Conservation (phyloP, 2,888 invertebrate species). For the Agrotis puta region DNA sequence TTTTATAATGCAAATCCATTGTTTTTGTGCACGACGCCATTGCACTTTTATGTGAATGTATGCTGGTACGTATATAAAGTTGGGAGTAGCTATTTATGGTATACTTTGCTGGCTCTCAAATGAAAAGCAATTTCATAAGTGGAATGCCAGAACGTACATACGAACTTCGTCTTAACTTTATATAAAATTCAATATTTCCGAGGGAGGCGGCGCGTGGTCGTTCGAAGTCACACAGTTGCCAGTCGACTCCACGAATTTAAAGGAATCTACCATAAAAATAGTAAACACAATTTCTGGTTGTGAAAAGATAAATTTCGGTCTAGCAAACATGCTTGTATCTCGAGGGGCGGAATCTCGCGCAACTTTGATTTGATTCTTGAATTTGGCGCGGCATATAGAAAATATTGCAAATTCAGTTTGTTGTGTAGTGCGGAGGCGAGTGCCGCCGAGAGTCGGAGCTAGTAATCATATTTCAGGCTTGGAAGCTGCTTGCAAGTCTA, state of each 20-base stretch:
- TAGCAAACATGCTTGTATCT: constrained; percentile 77
- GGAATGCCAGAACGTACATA: constrained; percentile 68
- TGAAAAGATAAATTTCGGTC: constrained; percentile 82
- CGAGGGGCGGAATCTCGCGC: constrained; percentile 77
- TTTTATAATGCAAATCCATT: constrained; percentile 85
- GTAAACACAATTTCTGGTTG: constrained; percentile 83
- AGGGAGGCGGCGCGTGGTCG: constrained; percentile 54
- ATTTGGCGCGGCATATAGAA: constrained; percentile 78
- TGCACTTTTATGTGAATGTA: constrained; percentile 64
- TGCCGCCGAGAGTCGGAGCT: constrained; percentile 41
- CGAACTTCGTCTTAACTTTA: constrained; percentile 71
- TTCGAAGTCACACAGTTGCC: constrained; percentile 72
- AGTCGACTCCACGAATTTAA: constrained; percentile 74
- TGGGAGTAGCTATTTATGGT: constrained; percentile 45
- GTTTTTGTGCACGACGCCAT: constrained; percentile 74
- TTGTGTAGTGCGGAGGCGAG: constrained; percentile 60
- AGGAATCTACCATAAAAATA: constrained; percentile 80
- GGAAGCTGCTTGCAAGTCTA: constrained; percentile 36
- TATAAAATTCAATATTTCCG: constrained; percentile 81
- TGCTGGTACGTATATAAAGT: constrained; percentile 60
- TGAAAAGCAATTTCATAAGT: constrained; percentile 79
- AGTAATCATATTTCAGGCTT: constrained; percentile 58
- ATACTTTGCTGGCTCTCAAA: constrained; percentile 56
- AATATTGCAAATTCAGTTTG: constrained; percentile 82
- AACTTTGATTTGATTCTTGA: constrained; percentile 86